phyloP scores from a whole-genome alignment of 2,113 vertebrate genomes.

The Crocuta crocuta region DNA sequence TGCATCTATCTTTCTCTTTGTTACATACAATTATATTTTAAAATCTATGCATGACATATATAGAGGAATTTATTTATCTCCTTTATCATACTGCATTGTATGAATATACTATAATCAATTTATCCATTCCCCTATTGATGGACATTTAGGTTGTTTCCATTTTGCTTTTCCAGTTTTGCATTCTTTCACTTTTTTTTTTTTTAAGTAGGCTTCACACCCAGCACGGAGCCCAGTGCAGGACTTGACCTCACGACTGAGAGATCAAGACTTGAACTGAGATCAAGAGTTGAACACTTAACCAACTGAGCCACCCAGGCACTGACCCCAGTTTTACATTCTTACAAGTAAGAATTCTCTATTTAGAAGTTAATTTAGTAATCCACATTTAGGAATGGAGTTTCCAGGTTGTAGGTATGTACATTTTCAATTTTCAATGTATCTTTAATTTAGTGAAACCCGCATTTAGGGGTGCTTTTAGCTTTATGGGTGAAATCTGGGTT shows the following conservation, averaged over 20 bases:
- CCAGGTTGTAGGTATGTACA: background rate
- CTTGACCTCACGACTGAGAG: too few relatives aligned
- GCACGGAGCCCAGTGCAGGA: too few relatives aligned
- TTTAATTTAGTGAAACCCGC: background rate
- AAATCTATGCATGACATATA: background rate
- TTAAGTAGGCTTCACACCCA: too few relatives aligned
- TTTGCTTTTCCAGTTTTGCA: conserved; percentile 19
- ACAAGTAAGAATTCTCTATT: background rate
- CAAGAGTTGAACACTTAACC: too few relatives aligned
- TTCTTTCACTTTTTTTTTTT: background rate
- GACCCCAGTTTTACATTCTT: background rate
- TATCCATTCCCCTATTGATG: background rate
- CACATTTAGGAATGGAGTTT: conserved; percentile 31
- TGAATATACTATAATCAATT: background rate
- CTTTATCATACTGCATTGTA: background rate
- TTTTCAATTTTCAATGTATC: conserved; percentile 24
- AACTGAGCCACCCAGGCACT: too few relatives aligned
- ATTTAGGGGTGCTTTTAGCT: background rate
- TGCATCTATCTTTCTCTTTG: background rate
- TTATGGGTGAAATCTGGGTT: conserved; percentile 55
- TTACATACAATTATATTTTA: background rate
- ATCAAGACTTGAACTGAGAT: too few relatives aligned
- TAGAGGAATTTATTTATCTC: background rate
- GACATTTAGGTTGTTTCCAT: background rate
- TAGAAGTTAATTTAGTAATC: conserved; percentile 4